Base-by-base conservation (phyloP, 2,113 vertebrate species). In the Cromileptes altivelis region DNA sequence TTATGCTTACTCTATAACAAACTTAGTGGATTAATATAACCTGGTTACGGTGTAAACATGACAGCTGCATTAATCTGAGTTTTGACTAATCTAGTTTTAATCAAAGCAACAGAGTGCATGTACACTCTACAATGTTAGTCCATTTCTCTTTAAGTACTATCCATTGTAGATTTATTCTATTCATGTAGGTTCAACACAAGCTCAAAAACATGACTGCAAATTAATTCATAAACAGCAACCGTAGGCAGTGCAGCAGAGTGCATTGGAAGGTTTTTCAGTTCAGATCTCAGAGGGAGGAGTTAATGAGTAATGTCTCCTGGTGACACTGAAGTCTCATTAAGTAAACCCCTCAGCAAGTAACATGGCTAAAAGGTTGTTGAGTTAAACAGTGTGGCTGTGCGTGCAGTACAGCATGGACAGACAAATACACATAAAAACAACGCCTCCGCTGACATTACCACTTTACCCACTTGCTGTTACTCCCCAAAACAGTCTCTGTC, bases 1-100 rank as follows among this genome's bases (percentile, higher is more conserved):
- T 69, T 67, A 60, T 33, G 18, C 3, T 65, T 72, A 30, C 33
- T 47, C 40, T 10, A 69, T 60, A 68, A 30, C 42, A 83, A 78
- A 60, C 13, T 25, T 13, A 23, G 47, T 23, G 18, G 50, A 65
- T 10, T 65, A 12, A 23, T 37, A 56, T 63, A 68, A 69, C 45
- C 19, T 33, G 27, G n/a, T 67, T 74, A 74, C 4, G 4, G 50
- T 65, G 70, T 49, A 15, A 65, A 72, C 21, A 53, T 45, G 53
- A 68, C 47, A 30, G n/a, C 1, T 42, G 55, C 23, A 74, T 40
- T 52, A 49, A 72, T 65, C 27, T 47, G 27, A 57, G 47, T 25
- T 58, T 61, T 58, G 52, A 73, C 21, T 67, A 47, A 71, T 70
- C 6, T 19, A 49, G 25, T 75, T 37, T 45, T 17, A 74, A 52